Base-by-base conservation (phyloP, 2,888 invertebrate genomes). In the Ennomos quercinarius region DNA sequence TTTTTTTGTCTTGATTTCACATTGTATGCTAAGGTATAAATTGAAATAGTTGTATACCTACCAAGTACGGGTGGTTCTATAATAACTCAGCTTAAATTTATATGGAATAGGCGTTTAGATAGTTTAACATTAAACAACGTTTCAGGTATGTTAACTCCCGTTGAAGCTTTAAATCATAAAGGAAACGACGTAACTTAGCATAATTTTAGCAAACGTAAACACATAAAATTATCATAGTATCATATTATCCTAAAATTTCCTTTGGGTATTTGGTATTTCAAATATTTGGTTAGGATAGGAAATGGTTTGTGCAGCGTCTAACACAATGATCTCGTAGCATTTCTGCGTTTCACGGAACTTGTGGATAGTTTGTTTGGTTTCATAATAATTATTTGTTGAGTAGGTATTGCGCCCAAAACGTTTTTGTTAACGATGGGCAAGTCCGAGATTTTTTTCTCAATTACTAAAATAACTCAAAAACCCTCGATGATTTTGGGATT, bases 231-330 rank as follows among this genome's bases (percentile, higher is more conserved):
- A 64, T 66, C 65, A 68, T 71, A 64, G 59, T 66, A 71, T 66
- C 61, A 72, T 72, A 73, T 70, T 77, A 80, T 78, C 74, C 74
- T 74, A 70, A 73, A 76, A 76, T 78, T 76, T 76, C 73, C 72
- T 73, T 64, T 72, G 73, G 72, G 73, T 73, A 73, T 70, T 73
- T 74, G 73, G 73, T 79, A 77, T 76, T 73, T 73, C 80, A 85
- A 86, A 84, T 86, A 82, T 87, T 86, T 85, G 81, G 78, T 66
- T 80, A 87, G 86, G 85, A 84, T 81, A 64, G 70, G 70, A 70
- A 76, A 69, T 70, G 72, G 69, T 74, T 76, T 68, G 72, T 73
- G 63, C 66, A 72, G 66, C 63, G 62, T 70, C 78, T 78, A 79
- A 78, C 74, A 73, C 27, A 81, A 80, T 82, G 73, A 81, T 80